Evolutionary conservation across 2,888 invertebrate genomes (phyloP).

Genomic region (Lepidonotus clava): DNA sequence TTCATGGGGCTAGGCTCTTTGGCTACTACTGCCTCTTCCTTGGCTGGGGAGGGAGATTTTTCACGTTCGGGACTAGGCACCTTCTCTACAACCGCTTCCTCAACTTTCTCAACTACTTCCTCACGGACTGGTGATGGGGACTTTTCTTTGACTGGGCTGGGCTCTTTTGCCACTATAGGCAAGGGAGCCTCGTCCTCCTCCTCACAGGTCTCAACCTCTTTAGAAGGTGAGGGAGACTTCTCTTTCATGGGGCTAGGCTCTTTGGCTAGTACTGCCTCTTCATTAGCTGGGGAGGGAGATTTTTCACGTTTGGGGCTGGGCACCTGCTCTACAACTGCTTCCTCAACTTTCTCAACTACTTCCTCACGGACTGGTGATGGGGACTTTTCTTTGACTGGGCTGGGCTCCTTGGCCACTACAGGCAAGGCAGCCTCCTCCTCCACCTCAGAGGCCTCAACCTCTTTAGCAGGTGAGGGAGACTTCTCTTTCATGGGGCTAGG

Average conservation of each 20-base stretch:
- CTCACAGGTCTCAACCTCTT: neutral
- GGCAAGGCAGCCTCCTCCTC: neutral
- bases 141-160: slow-evolving; percentile 15
- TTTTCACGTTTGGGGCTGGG: neutral
- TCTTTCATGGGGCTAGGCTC: neutral
- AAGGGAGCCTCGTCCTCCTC: neutral
- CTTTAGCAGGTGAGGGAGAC: slow-evolving; percentile 8
- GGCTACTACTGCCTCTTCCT: slow-evolving; percentile 8
- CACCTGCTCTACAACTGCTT: neutral
- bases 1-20: slow-evolving; percentile 9
- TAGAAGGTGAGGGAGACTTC: slow-evolving; percentile 7
- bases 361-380: neutral
- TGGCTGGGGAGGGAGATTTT: neutral
- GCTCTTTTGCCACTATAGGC: neutral
- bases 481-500: slow-evolving; percentile 1
- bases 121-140: neutral
- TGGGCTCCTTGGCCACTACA: neutral
- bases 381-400: neutral
- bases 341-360: too few relatives aligned
- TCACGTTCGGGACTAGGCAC: slow-evolving; percentile 8
- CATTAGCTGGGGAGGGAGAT: slow-evolving; percentile 25
- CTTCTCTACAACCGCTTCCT: slow-evolving; percentile 4
- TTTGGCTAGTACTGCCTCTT: neutral
- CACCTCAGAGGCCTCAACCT: slow-evolving; percentile 43
- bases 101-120: slow-evolving; percentile 1